phyloP scores from a whole-genome alignment of 2,797 vertebrate species.

The Salarias fasciatus region DNA sequence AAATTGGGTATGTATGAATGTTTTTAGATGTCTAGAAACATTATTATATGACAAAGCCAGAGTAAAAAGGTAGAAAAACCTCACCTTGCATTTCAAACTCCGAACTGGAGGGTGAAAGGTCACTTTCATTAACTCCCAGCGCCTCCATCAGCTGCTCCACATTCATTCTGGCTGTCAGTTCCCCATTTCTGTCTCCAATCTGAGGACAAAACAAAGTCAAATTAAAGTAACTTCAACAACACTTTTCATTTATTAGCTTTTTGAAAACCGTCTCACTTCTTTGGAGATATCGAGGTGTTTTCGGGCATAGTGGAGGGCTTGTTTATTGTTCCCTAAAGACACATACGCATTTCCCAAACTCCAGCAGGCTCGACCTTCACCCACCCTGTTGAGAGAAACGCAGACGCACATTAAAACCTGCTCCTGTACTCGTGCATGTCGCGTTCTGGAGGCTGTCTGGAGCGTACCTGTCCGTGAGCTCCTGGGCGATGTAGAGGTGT shows the following conservation, averaged over 20 bases:
- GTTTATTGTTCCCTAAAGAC: slow-evolving; percentile 90
- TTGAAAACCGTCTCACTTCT: slow-evolving; percentile 82
- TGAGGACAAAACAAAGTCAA: slow-evolving; percentile 52
- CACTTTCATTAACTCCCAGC: slow-evolving; percentile 83
- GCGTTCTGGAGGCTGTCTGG: not conserved
- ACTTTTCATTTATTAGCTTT: not conserved
- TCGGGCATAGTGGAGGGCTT: slow-evolving; percentile 91
- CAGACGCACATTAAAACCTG: not conserved
- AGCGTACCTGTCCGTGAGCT: slow-evolving; percentile 92
- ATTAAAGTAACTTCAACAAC: not conserved
- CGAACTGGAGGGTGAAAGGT: slow-evolving; percentile 81
- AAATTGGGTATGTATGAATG: too few relatives aligned
- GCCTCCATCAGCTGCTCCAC: slow-evolving; percentile 89
- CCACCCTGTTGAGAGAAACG: slow-evolving; percentile 83
- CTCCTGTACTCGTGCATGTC: not conserved
- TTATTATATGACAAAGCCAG: not conserved
- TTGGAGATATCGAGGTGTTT: slow-evolving; percentile 95
- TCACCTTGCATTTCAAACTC: slow-evolving; percentile 95
- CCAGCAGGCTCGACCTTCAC: slow-evolving; percentile 97
- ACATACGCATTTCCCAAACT: slow-evolving; percentile 95
- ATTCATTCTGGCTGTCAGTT: slow-evolving; percentile 91
- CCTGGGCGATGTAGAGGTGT: slow-evolving; percentile 95
- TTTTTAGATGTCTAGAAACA: too few relatives aligned
- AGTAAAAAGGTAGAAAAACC: not conserved
- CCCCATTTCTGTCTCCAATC: slow-evolving; percentile 92